These are phyloP conservation scores for Centrocercus urophasianus DNA, from an alignment of 2,113 vertebrate species.

Conservation along the genomic window DNA sequence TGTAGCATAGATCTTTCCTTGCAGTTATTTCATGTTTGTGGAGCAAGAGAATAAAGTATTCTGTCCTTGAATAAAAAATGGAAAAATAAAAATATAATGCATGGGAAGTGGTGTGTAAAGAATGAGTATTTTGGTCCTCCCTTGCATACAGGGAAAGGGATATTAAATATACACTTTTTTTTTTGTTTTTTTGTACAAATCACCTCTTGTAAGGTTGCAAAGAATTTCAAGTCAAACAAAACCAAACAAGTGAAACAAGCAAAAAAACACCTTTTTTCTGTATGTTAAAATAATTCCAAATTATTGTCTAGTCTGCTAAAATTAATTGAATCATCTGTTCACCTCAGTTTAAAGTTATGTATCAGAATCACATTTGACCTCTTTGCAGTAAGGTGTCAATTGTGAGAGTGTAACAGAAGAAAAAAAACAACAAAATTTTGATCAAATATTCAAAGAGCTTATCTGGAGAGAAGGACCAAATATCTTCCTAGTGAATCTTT, in stretches of 20 bases:
- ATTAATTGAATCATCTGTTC: neutral
- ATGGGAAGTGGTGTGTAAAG: too few species aligned
- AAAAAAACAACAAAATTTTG: neutral
- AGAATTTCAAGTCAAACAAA: neutral
- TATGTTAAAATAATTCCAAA: neutral
- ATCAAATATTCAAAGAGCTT: neutral
- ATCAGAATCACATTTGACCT: neutral
- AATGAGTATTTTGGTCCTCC: neutral
- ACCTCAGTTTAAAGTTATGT: neutral
- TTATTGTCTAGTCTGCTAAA: neutral
- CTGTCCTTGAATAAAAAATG: too few species aligned
- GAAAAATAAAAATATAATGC: too few species aligned
- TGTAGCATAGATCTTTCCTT: neutral
- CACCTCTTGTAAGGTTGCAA: neutral
- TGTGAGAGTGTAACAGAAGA: neutral
- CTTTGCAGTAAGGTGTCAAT: neutral
- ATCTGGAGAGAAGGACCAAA: neutral
- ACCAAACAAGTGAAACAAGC: neutral
- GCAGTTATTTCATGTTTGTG: neutral
- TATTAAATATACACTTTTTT: neutral
- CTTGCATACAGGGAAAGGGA: neutral
- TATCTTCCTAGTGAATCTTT: neutral
- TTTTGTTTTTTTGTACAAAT: neutral
- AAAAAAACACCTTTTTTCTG: fast-evolving
- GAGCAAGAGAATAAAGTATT: too few species aligned